These are phyloP conservation scores for Falco concolor DNA, from an alignment of 2,797 vertebrate species.

Conservation along the genomic window DNA sequence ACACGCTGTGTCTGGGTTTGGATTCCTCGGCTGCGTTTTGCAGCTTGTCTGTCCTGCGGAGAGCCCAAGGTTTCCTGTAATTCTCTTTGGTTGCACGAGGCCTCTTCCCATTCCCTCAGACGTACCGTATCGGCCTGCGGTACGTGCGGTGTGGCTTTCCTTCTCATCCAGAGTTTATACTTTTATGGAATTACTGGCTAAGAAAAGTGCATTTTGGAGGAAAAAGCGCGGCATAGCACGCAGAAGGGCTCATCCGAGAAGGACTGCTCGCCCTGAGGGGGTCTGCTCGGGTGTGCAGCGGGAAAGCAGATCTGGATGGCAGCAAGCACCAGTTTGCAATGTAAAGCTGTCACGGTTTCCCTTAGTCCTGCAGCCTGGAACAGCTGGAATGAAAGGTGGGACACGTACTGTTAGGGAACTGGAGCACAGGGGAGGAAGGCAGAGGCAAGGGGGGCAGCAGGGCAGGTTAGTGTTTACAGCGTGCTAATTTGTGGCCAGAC, in stretches of 20 bases:
- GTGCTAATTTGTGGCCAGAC: background rate
- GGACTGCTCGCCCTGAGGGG: background rate
- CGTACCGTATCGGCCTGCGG: rapidly evolving
- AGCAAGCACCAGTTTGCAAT: background rate
- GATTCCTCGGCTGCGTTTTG: background rate
- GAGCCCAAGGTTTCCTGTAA: background rate
- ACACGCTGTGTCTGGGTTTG: background rate
- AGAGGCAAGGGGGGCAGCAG: background rate
- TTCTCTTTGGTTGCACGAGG: background rate
- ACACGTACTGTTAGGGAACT: background rate
- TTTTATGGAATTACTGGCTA: background rate
- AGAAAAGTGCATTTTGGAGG: background rate
- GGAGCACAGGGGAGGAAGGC: background rate
- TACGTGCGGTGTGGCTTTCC: background rate
- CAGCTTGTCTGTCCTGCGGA: background rate
- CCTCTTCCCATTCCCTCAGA: background rate
- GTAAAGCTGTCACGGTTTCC: background rate
- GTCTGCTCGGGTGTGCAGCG: background rate
- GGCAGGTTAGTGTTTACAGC: background rate
- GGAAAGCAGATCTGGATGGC: background rate
- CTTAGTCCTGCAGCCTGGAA: background rate
- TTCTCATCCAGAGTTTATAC: background rate
- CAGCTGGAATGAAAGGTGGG: background rate
- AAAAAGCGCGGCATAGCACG: rapidly evolving
- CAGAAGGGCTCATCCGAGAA: background rate